Evolutionary conservation across 2,888 invertebrate genomes (phyloP), one percentile per base, ranked within the genome.

Genomic region (Monoplex corrugatus): DNA sequence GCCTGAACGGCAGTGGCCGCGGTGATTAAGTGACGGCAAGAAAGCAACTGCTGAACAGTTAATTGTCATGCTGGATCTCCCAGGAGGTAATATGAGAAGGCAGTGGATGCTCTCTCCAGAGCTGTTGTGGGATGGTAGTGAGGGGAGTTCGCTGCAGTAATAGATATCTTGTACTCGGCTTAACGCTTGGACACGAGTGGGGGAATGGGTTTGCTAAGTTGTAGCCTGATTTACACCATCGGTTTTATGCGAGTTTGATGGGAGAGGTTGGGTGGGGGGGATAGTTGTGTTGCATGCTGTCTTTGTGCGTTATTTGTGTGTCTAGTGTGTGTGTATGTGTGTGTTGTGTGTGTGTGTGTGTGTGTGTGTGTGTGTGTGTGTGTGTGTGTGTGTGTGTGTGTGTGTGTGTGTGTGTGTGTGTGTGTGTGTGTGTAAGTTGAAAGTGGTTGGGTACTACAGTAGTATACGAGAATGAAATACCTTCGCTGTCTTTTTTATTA

Each of bases 21-120:
- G 72, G 75, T 68, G 86, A 75, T 86, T 72, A 75, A 35, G 75
- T 19, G 19, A 78, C 38, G 72, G 86, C 44, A 44, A 72, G 75
- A 86, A 75, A 75, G 72, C 57, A 86, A 68, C 38, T 38, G 19
- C 78, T 78, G 78, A 78, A 50, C 45, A 87, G 68, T 87, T 87
- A 87, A 87, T 75, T 87, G 87, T 87, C 87, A 32, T 86, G 50
- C 75, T 78, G 75, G 80, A 40, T 80, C 80, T 78, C 78, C 78
- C 72, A 35, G 19, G 72, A 72, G 72, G 35, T 72, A 72, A 35
- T 35, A 35, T 35, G 72, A 6, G 10, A 13, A 32, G n/a, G 28
- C 68, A n/a, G 28, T n/a, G 68, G 68, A 68, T 23, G 50, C 16
- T 8, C n/a, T 68, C 68, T 68, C 68, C 28, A 68, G 68, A n/a